Base-by-base conservation (phyloP, 23 tunicate species). In the Styela plicata region DNA sequence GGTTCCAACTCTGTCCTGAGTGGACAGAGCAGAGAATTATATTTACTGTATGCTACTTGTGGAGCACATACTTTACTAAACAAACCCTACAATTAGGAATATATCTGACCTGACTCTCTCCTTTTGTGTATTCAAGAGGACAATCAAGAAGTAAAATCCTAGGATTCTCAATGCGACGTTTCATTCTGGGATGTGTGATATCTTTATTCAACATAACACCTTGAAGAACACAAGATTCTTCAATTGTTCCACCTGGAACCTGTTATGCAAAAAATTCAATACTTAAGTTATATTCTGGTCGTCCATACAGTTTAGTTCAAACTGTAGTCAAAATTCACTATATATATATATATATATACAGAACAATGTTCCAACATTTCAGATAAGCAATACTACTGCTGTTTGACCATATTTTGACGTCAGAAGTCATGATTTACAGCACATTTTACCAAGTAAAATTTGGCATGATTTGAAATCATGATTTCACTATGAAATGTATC, bases 181-280 rank as follows among this genome's bases (percentile, higher is more conserved):
- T 83, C 99, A 95, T 95, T 3, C 83, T 82, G 28, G 99, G 96
- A 86, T 95, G 99, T 10, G 99, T 95, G 70, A 95, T 81, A 69
- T 95, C 99, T 74, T 95, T 95, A 80, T 95, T 95, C 67, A 95
- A 52, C 99, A 95, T 95, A 36, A 95, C 99, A 22, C 99, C 99
- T 66, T 95, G 82, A 31, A 89, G 78, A 23, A 95, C 92, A 33
- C 88, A 44, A 24, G 99, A 87, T 32, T 89, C 96, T 73, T 86
- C 92, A 63, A 89, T 25, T 21, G 86, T 86, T 22, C 96, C 98
- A 33, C 98, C 98, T 3, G 98, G 98, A 36, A 93, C 98, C 91
- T 89, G 73, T 53, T 7, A 69, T 68, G 17, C 7, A 24, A 65
- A 65, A 24, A 7, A 65, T 10, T 26, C 5, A 26, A 24, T 24